phyloP scores from a whole-genome alignment of 2,113 vertebrate genomes.

The Thinocorus orbignyianus region DNA sequence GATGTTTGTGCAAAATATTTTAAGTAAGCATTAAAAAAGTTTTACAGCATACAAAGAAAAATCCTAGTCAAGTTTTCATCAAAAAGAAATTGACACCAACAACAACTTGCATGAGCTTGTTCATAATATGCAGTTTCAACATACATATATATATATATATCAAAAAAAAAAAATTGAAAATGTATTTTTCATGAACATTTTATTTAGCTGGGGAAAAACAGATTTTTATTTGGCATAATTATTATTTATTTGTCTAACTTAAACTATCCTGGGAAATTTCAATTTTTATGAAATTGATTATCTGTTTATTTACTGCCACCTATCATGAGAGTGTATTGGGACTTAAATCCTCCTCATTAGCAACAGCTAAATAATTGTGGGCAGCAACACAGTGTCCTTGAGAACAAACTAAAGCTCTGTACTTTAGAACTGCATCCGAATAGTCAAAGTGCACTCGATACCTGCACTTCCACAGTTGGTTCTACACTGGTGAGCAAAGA shows the following conservation, averaged over 20 bases:
- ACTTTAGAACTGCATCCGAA: not conserved
- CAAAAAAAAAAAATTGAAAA: not conserved
- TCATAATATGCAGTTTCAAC: not conserved
- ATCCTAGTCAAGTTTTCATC: not conserved
- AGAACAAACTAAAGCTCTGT: not conserved
- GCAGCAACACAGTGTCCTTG: not conserved
- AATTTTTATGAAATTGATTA: not conserved
- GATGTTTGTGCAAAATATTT: conserved; percentile 10
- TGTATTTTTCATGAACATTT: not conserved
- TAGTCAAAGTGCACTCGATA: not conserved
- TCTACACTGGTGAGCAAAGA: not conserved
- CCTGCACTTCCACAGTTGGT: not conserved
- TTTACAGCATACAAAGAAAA: not conserved
- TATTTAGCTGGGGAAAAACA: not conserved
- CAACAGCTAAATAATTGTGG: not conserved
- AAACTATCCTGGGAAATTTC: not conserved
- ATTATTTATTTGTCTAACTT: not conserved
- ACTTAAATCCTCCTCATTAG: not conserved
- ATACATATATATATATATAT: too few species aligned
- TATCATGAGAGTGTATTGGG: not conserved
- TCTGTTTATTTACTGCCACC: not conserved
- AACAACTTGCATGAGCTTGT: not conserved
- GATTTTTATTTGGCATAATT: not conserved
- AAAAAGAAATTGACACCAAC: not conserved
- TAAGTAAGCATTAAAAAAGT: not conserved